A percentile compares a stretch with the other conserved stretches of the same genome.
Evolutionary conservation across 2,888 invertebrate genomes (phyloP).

Genomic region (Ophion ellenae): DNA sequence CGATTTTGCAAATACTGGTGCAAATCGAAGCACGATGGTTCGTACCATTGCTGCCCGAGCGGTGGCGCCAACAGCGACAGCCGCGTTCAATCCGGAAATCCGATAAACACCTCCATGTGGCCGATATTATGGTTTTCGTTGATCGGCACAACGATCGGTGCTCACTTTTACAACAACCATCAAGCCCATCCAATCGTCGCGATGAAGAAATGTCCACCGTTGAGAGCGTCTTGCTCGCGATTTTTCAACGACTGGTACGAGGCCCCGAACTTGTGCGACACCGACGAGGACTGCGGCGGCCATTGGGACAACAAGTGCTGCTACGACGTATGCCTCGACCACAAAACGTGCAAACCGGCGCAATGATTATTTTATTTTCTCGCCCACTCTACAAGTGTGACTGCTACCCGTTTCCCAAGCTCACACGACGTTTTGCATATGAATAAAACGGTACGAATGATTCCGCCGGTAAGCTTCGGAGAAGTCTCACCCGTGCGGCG

Average conservation of each 20-base stretch:
- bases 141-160: slow-evolving; percentile 43
- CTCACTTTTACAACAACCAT: slow-evolving; percentile 17
- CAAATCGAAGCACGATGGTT: slow-evolving; percentile 61
- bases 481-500: too few species aligned
- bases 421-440: not conserved
- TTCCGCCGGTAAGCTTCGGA: too few species aligned
- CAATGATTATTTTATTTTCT: slow-evolving; percentile 61
- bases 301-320: slow-evolving; percentile 67
- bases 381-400: not conserved
- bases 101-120: slow-evolving; percentile 20
- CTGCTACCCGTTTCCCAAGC: not conserved
- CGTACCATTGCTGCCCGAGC: slow-evolving; percentile 74
- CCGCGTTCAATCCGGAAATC: slow-evolving; percentile 42
- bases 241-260: slow-evolving; percentile 67
- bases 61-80: slow-evolving; percentile 66
- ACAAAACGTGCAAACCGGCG: slow-evolving; percentile 72
- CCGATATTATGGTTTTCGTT: slow-evolving; percentile 67
- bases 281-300: slow-evolving; percentile 67
- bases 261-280: slow-evolving; percentile 67
- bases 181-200: slow-evolving; percentile 16
- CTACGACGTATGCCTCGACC: slow-evolving; percentile 74
- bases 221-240: slow-evolving; percentile 70
- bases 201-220: slow-evolving; percentile 71
- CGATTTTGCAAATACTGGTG: slow-evolving; percentile 75
- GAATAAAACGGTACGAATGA: too few species aligned